Evolutionary conservation across 53 echinoderm and acorn worm genomes (phyloP).

Genomic region (Apostichopus leukothele): DNA sequence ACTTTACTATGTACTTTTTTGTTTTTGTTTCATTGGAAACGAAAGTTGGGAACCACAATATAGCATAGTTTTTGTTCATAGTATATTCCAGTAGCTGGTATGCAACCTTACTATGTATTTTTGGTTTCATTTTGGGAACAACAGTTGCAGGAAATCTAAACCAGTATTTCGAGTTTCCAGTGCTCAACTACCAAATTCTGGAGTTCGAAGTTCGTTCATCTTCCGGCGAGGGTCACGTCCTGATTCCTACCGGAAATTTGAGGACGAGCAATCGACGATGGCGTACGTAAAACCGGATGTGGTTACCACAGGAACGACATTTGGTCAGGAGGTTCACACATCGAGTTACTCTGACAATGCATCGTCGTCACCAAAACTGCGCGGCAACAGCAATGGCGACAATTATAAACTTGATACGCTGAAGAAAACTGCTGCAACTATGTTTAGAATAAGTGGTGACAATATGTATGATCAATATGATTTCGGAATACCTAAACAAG

Average conservation of each 20-base stretch:
- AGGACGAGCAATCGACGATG: neutral
- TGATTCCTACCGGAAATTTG: slow-evolving; percentile 14
- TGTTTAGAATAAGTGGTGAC: slow-evolving; percentile 26
- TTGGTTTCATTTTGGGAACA: too few relatives aligned
- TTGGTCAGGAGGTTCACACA: neutral
- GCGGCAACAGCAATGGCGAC: neutral
- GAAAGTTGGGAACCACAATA: too few relatives aligned
- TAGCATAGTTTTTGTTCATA: too few relatives aligned
- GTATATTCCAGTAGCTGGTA: too few relatives aligned
- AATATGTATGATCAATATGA: slow-evolving; percentile 35
- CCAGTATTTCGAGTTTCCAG: slow-evolving; percentile 11
- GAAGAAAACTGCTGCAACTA: neutral
- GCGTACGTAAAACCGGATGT: neutral
- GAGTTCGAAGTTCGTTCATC: slow-evolving; percentile 11
- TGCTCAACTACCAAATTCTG: neutral
- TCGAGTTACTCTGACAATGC: neutral
- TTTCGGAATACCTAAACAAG: slow-evolving; percentile 25
- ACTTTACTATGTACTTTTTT: too few relatives aligned
- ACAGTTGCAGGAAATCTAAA: neutral
- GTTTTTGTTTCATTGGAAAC: too few relatives aligned
- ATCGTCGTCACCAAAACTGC: neutral
- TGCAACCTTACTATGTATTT: too few relatives aligned
- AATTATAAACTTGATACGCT: neutral
- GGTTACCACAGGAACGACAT: slow-evolving; percentile 20
- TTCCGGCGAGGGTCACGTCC: slow-evolving; percentile 18